Evolutionary conservation across 2,797 vertebrate genomes (phyloP).

Genomic region (Smutsia gigantea): DNA sequence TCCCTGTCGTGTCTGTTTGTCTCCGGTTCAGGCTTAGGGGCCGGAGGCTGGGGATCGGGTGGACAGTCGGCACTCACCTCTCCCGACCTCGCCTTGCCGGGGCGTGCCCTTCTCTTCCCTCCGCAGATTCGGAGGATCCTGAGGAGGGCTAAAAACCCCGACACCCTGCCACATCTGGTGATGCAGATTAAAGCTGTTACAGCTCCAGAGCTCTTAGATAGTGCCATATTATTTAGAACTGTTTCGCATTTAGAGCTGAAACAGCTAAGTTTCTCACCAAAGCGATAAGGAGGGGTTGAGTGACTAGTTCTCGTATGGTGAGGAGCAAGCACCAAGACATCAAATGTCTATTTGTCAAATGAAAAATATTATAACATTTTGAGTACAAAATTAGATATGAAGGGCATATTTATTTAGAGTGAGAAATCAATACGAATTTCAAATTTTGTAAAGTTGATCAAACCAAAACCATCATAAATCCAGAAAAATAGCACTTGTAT

Average conservation of each 20-base stretch:
- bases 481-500: background rate
- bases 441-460: background rate
- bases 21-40: no score
- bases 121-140: no score
- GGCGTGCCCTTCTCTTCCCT: no score
- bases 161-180: background rate
- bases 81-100: no score
- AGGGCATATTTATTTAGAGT: background rate
- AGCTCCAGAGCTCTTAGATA: background rate
- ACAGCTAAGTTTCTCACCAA: background rate
- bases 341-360: background rate
- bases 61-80: no score
- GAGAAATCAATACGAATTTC: background rate
- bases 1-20: no score
- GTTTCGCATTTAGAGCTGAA: background rate
- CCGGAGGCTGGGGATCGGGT: no score
- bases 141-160: no score
- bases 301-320: background rate
- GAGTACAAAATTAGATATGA: background rate
- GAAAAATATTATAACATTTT: background rate
- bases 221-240: background rate
- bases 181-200: background rate
- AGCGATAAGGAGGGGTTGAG: background rate
- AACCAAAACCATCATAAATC: background rate
- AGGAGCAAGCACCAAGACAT: background rate